Evolutionary conservation across 1,140 invertebrate genomes (phyloP), one percentile per base, ranked within the genome.

Genomic region (Chelonus insularis): DNA sequence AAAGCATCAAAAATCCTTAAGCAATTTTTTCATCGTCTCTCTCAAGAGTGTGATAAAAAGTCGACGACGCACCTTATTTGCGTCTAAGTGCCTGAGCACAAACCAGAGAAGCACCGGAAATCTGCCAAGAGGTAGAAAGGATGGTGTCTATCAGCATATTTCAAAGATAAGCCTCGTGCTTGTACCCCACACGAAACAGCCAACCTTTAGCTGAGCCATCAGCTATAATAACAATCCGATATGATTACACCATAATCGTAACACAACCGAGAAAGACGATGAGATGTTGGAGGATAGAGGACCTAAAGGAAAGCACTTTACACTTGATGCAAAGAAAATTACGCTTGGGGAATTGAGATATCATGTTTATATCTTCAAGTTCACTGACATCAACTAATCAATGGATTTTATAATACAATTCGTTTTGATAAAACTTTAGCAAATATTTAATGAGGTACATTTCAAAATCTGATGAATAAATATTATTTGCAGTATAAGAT

Each of bases 181-280:
- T 34, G 12, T n/a, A 23, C 43, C 21, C 47, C 45, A 12, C 37
- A 23, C 48, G 48, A 62, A 62, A 29, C 7, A 29, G 7, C 9
- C 57, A 55, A 68, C 62, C 72, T 72, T 74, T 66, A 67, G 73
- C 72, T 68, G 70, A 69, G 75, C 75, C 73, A 80, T 79, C 78
- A 78, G 72, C 73, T 75, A 77, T 79, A 81, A 81, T 81, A 81
- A 81, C 79, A 81, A 81, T 81, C 77, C 79, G 78, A 80, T 81
- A 81, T 80, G 78, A 81, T 81, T 81, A 76, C 76, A 69, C 77
- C 72, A 80, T 80, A 80, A 81, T 80, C 79, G 76, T 80, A 80
- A 79, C 73, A 70, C 68, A n/a, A 41, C 29, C 48, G 25, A 56
- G 57, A 36, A 21, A 47, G 41, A 14, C 54, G 45, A 4, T 51